Evolutionary conservation across 2,113 vertebrate species (phyloP), one percentile per base, ranked within the genome.

Genomic region (Erythrocercus mccallii): DNA sequence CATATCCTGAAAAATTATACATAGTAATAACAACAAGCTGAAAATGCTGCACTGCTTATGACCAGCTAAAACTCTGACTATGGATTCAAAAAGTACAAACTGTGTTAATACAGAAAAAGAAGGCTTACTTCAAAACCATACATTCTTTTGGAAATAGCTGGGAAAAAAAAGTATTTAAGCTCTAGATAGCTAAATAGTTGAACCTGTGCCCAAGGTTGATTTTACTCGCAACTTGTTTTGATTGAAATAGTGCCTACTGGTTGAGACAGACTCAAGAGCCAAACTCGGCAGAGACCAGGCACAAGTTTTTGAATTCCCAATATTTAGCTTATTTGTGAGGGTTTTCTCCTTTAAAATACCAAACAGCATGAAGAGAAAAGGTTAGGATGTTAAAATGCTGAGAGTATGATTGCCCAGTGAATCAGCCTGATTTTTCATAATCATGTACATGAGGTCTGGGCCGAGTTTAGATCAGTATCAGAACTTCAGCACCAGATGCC

Each of bases 171-270:
- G 11, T 54, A 69, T 70, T 95, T 80, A 58, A 62, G 37, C 60
- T 81, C 44, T 37, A 82, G 51, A 47, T 77, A 81, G n/a, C 38
- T 77, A 44, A 88, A 92, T 80, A 94, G 56, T 86, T 96, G 90
- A 95, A 88, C 15, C 9, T 54, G 6, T 42, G 60, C 81, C 79
- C 42, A 66, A 92, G 72, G 40, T 10, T 88, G 56, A 56, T 37
- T 84, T 82, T 93, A n/a, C 25, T 88, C 37, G 51, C 12, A 72
- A 95, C 70, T 61, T 94, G 30, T 96, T 96, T 94, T 83, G 51
- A 77, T 86, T 90, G 72, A 92, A 96, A 57, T 66, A 81, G 19
- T 60, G 47, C 66, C 71, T 90, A 51, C 45, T 61, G 17, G n/a
- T 60, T 77, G 38, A 81, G 42, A 70, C 24, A 86, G 51, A 82